Evolutionary conservation across 2,888 invertebrate species (phyloP), one percentile per base, ranked within the genome.

Genomic region (Callinectes sapidus): DNA sequence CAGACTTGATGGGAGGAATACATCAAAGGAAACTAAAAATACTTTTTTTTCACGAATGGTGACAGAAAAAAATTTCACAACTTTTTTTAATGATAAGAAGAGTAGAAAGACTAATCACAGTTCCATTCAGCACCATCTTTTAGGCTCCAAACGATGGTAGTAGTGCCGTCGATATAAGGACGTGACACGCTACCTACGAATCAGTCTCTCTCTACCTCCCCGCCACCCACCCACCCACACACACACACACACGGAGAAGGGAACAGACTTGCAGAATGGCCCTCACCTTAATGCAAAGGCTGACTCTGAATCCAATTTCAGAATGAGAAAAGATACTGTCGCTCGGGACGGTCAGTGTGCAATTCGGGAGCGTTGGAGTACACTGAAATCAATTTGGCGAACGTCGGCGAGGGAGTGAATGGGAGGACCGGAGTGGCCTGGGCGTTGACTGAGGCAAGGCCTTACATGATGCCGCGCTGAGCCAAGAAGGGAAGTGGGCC

Each of bases 251-350:
- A 71, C 81, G n/a, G 35, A 13, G 81, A 35, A 32, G 35, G 87
- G 87, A 48, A 8, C 48, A 48, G 54, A n/a, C n/a, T 48, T 87
- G 16, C 54, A 87, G 28, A 66, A 35, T 18, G 89, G 39, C 14
- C 35, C 89, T 48, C 66, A n/a, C 6, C 61, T 66, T 89, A 23
- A 39, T 48, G 32, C 35, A 89, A n/a, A 48, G 86, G 54, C 54
- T 55, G 90, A 85, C 61, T 35, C 55, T n/a, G 85, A 55, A 85
- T 85, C 85, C 85, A 90, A 90, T 90, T 85, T 85, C 61, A 55
- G 32, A 54, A 90, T 85, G 85, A 85, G 90, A 48, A 77, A 85
- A 85, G 85, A 85, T 85, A 90, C 28, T 85, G 90, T 54, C 90
- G 54, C 71, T 42, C 42, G 35, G 35, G 28, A 48, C 32, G 90